phyloP scores from a whole-genome alignment of 2,797 vertebrate genomes.

The Neoniphon sammara region DNA sequence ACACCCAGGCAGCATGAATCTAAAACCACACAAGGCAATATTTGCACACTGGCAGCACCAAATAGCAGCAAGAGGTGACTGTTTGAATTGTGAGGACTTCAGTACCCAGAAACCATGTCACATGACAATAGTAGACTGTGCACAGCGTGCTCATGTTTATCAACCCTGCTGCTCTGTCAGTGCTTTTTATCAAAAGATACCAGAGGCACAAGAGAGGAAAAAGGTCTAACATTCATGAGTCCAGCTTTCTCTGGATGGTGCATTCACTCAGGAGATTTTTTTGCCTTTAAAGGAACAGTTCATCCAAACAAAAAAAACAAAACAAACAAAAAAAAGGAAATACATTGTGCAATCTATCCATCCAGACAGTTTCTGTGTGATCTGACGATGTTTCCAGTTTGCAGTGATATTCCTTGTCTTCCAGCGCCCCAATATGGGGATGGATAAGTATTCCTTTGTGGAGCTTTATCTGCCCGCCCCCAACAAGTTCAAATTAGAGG shows the following conservation, averaged over 20 bases:
- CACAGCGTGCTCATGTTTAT: conserved; percentile 10
- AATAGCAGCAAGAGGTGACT: not conserved
- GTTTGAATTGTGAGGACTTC: conserved; percentile 14
- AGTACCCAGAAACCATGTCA: conserved; percentile 13
- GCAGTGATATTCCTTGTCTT: no score
- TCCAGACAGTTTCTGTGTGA: no score
- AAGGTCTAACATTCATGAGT: not conserved
- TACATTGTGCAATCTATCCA: no score
- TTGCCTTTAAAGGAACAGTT: no score
- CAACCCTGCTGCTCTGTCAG: not conserved
- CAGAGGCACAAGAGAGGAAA: not conserved
- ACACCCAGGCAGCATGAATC: conserved; percentile 2
- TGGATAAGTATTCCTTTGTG: no score
- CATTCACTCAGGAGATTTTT: not conserved
- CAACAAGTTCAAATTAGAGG: no score
- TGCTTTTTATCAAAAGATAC: not conserved
- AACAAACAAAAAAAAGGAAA: no score
- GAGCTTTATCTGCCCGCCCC: no score
- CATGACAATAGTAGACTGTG: not conserved
- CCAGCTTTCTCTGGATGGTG: not conserved
- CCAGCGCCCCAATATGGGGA: no score
- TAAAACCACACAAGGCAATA: not conserved
- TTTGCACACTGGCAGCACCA: not conserved
- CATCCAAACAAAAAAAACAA: no score
- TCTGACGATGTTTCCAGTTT: no score